Percentiles rank a stretch among this genome's conserved stretches.
Evolutionary conservation across 2,113 vertebrate species (phyloP).

Genomic region (Phrynosoma platyrhinos): DNA sequence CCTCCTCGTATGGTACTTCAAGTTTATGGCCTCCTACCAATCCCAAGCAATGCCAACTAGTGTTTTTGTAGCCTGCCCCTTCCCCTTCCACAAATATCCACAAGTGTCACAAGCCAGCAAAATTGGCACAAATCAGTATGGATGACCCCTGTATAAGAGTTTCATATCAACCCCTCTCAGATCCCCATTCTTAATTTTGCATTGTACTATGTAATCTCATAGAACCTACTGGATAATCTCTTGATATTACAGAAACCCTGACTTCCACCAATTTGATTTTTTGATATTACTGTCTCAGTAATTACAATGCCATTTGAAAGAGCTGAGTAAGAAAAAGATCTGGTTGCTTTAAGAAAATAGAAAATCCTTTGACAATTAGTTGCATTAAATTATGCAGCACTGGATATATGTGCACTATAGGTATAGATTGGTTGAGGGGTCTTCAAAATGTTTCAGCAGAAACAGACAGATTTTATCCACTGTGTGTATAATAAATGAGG

Average conservation of each 20-base stretch:
- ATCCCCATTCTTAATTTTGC: neutral
- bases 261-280: neutral
- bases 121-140: too few relatives aligned
- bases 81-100: too few relatives aligned
- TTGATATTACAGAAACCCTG: neutral
- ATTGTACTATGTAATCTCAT: neutral
- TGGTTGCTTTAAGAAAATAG: neutral
- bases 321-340: neutral
- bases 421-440: neutral
- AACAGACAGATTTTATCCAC: neutral
- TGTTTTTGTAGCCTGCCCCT: too few relatives aligned
- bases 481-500: neutral
- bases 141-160: too few relatives aligned
- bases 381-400: neutral
- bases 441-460: neutral
- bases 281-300: neutral
- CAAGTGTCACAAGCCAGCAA: too few relatives aligned
- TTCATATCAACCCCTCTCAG: too few relatives aligned
- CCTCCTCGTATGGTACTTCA: too few relatives aligned
- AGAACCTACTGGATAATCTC: neutral
- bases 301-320: neutral
- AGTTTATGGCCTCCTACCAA: too few relatives aligned
- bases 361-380: neutral
- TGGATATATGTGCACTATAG: neutral
- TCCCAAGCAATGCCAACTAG: too few relatives aligned